Base-by-base conservation (phyloP, 2,888 invertebrate species). In the Pachliopta kotzebuea region DNA sequence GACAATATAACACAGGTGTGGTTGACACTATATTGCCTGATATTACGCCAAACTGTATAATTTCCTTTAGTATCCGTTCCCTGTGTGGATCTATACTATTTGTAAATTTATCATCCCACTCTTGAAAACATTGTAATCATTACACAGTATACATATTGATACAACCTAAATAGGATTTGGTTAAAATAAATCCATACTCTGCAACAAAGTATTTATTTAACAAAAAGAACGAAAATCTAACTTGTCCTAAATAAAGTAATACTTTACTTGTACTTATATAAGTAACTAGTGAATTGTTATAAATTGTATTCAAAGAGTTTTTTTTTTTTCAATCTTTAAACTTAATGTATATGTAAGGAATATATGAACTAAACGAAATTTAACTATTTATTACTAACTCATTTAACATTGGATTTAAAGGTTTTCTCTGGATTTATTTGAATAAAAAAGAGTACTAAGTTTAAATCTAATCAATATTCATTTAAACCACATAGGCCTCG, bases 1-100 rank as follows among this genome's bases (percentile, higher is more conserved):
- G 21, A 8, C 52, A 37, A 62, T 62, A 57, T 62, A 62, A 56
- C n/a, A 60, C 60, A 62, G 56, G 56, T 49, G 49, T 26, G 29
- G 26, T 18, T 23, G 20, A 24, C 24, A 37, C 26, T 4, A 18
- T 49, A 42, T 50, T 9, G 54, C 29, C 49, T 37, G 23, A 54
- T 26, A 45, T 62, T 31, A 56, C 31, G 56, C 17, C 21, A 56
- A 56, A 56, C 55, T 57, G 52, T 57, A 62, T 24, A 62, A 56
- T 56, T 56, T 24, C 31, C 17, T 54, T 11, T 24, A 29, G 50
- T 42, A 53, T 37, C 21, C n/a, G 50, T 52, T 45, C n/a, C 45
- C 4, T 45, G 8, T 4, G 45, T 18, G 7, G 4, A 45, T 45
- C n/a, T 45, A 45, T 45, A 18, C n/a, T n/a, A n/a, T 45, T 45